phyloP scores from a whole-genome alignment of 2,797 vertebrate species.

The Channallabes apus region DNA sequence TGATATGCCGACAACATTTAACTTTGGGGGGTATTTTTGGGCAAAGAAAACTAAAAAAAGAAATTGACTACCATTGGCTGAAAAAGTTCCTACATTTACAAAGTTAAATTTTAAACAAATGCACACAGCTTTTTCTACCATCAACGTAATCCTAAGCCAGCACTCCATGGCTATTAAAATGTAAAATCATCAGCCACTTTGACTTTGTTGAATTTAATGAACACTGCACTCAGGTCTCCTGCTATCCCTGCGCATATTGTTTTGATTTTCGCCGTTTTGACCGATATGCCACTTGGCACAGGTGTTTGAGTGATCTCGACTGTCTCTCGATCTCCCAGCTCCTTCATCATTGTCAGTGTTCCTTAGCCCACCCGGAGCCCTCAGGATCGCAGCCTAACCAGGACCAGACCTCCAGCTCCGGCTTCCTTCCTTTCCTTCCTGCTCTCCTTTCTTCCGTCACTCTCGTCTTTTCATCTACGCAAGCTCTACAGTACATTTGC shows the following conservation, averaged over 20 bases:
- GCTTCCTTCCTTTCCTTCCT: conserved; percentile 51
- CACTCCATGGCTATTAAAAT: not conserved
- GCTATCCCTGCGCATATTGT: conserved; percentile 61
- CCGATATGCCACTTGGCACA: conserved; percentile 57
- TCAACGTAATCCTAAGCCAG: not conserved
- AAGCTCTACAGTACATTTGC: conserved; percentile 69
- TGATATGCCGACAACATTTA: not conserved
- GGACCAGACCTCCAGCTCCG: conserved; percentile 61
- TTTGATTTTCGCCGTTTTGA: conserved; percentile 69
- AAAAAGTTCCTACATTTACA: not conserved
- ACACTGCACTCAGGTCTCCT: conserved; percentile 9
- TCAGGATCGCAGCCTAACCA: conserved; percentile 62
- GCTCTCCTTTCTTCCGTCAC: conserved; percentile 50
- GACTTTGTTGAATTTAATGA: not conserved
- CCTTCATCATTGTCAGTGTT: conserved; percentile 71
- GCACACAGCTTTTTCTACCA: not conserved
- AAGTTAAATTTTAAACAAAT: not conserved
- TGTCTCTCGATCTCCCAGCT: conserved; percentile 61
- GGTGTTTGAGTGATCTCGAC: conserved; percentile 69
- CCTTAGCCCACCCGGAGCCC: conserved; percentile 51
- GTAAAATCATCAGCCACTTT: not conserved
- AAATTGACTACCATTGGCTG: not conserved
- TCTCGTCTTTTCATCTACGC: conserved; percentile 55
- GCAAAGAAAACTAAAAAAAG: not conserved
- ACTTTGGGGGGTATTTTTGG: not conserved